phyloP scores from a whole-genome alignment of 2,113 vertebrate species.

The Rutilus rutilus region DNA sequence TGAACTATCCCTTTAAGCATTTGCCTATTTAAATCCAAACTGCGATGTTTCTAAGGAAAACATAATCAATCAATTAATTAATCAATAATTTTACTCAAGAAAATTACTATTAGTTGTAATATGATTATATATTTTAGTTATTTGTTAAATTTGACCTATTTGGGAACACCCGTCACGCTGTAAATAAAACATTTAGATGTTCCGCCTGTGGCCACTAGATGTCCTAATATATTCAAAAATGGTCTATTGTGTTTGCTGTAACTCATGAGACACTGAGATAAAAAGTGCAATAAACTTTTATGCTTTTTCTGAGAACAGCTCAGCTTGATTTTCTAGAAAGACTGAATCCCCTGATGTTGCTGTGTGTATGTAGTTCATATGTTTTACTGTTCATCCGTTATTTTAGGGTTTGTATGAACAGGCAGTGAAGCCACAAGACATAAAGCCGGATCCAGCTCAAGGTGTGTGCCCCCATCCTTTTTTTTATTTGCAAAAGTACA shows the following conservation, averaged over 20 bases:
- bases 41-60: too few relatives aligned
- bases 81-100: not conserved
- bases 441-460: constrained; percentile 73
- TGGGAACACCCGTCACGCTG: not conserved
- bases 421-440: constrained; percentile 71
- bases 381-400: constrained; percentile 36
- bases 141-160: not conserved
- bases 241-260: not conserved
- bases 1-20: too few relatives aligned
- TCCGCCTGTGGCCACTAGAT: constrained; percentile 39
- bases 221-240: constrained; percentile 14
- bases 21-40: too few relatives aligned
- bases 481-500: not conserved
- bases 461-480: constrained; percentile 64
- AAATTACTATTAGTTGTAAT: not conserved
- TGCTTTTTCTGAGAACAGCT: not conserved
- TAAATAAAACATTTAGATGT: not conserved
- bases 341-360: not conserved
- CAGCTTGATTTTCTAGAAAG: not conserved
- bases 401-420: constrained; percentile 80
- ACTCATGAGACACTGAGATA: not conserved
- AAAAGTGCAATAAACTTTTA: not conserved
- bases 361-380: not conserved
- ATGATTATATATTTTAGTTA: not conserved
- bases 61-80: not conserved